Evolutionary conservation across 92 coral and sea anemone species (phyloP).

Genomic region (Epizoanthus illoricatus): DNA sequence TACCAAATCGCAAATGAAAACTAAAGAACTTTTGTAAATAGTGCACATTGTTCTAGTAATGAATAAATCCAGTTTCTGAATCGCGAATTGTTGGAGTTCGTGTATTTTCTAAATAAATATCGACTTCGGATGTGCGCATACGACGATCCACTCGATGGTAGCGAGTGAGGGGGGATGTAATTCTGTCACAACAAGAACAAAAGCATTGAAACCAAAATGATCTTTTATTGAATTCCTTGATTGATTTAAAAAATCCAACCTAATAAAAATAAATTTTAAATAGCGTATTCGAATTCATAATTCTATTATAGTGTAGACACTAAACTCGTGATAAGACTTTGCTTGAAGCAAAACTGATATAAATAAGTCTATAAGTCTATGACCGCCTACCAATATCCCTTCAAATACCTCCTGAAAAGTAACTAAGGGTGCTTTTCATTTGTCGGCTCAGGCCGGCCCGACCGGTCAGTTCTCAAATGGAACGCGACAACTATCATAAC

Average conservation of each 20-base stretch:
- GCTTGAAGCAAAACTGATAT: background rate
- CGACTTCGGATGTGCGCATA: no score
- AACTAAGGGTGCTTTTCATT: no score
- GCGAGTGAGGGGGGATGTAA: background rate
- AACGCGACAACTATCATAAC: no score
- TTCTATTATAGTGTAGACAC: background rate
- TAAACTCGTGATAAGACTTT: background rate
- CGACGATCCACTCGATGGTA: background rate
- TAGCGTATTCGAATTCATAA: background rate
- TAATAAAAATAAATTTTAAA: slow-evolving; percentile 26
- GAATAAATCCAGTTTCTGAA: no score
- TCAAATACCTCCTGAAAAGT: background rate
- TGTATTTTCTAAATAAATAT: no score
- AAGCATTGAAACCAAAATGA: background rate
- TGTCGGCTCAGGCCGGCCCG: no score
- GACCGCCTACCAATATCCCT: background rate
- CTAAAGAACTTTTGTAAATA: no score
- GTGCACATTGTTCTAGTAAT: no score
- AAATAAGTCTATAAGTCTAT: background rate
- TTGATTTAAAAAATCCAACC: slow-evolving; percentile 24
- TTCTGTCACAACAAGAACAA: background rate
- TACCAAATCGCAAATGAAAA: no score
- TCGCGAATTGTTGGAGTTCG: no score
- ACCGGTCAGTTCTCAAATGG: no score
- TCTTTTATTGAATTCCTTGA: slow-evolving; percentile 25